phyloP scores from a whole-genome alignment of 2,797 vertebrate species.

The Anguilla megastoma region DNA sequence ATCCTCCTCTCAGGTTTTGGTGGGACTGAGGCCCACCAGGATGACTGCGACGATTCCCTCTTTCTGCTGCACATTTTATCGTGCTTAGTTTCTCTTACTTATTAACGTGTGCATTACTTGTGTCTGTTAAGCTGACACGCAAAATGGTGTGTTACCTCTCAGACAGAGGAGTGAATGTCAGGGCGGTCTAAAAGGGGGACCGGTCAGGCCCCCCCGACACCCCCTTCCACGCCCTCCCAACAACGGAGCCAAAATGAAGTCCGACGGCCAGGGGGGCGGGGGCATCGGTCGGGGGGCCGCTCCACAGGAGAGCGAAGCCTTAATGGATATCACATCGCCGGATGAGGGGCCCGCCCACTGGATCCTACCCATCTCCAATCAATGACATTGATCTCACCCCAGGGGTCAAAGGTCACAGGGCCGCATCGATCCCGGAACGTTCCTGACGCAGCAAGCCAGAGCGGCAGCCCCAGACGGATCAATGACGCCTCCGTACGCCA shows the following conservation, averaged over 20 bases:
- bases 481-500: constrained; percentile 82
- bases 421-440: constrained; percentile 83
- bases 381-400: constrained; percentile 82
- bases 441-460: constrained; percentile 82
- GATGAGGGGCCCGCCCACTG: constrained; percentile 74
- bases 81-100: too few relatives aligned
- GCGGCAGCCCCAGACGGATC: constrained; percentile 87
- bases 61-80: too few relatives aligned
- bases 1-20: constrained; percentile 12
- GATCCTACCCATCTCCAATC: constrained; percentile 78
- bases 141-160: too few relatives aligned
- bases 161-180: too few relatives aligned
- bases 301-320: constrained; percentile 52
- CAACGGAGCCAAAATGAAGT: constrained; percentile 49
- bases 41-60: background rate
- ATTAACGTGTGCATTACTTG: too few relatives aligned
- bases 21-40: background rate
- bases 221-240: too few relatives aligned
- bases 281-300: background rate
- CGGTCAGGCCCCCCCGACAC: too few relatives aligned
- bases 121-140: too few relatives aligned
- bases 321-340: constrained; percentile 75
- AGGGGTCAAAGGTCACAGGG: constrained; percentile 83
- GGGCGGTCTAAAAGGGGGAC: too few relatives aligned
- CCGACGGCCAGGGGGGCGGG: constrained; percentile 41